Base-by-base conservation (phyloP, 1,140 invertebrate species). In the Oryctes rhinoceros region DNA sequence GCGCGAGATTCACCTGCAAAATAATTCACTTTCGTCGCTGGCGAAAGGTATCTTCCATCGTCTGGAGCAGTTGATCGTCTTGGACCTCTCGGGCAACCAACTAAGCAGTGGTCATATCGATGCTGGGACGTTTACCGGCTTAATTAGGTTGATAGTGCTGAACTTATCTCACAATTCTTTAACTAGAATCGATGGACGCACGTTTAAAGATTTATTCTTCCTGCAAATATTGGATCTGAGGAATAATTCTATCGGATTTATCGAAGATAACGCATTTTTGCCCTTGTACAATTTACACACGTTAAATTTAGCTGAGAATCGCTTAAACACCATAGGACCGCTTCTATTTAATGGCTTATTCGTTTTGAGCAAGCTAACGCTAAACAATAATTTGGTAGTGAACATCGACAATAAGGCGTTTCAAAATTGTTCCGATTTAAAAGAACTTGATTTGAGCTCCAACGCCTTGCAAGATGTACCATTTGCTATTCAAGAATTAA, bases 81-180 rank as follows among this genome's bases (percentile, higher is more conserved):
- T 99, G 47, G 95, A 98, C 87, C 89, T 98, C 76, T 95, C 95
- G 1, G 92, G 94, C 79, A 99, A 99, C 89, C 92, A 94, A 84
- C 89, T 99, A 62, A 93, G 93, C 76, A 95, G 93, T 86, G 93
- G 93, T 83, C 95, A 93, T 86, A 92, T 96, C 80, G 94, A 95
- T 84, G 92, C 94, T 77, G 93, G 93, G 1, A 95, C 94, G 24
- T 97, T 98, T 85, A 89, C 93, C 39, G 96, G 95, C 20, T 89
- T 97, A 24, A 96, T 95, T 65, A 90, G 95, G 9, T 89, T 98
- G 47, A 94, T 97, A 83, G 92, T 96, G 5, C 89, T 98, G 71
- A 95, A 97, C 87, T 88, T 98, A 83, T 96, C 95, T 0, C 93
- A 94, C 86, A 98, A 98, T 85, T 91, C 92, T 6, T 85, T 98